Conservation (phyloP, 2,888 invertebrate species). For the Idaea aversata region DNA sequence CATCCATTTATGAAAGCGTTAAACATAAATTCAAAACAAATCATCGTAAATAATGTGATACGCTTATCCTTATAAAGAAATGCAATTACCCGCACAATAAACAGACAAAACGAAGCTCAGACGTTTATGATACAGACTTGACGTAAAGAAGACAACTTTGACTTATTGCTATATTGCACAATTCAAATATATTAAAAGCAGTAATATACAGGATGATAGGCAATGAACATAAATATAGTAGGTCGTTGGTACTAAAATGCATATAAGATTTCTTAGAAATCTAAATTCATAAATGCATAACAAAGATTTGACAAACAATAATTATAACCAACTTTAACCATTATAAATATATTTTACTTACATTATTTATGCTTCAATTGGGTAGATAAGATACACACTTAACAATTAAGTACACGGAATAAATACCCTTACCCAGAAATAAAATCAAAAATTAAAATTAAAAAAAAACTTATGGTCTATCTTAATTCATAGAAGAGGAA, state of each 20-base stretch:
- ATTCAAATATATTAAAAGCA: conserved; percentile 38
- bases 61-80: conserved; percentile 35
- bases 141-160: conserved; percentile 43
- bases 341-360: too few relatives aligned
- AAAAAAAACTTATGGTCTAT: too few relatives aligned
- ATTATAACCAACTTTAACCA: too few relatives aligned
- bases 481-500: too few relatives aligned
- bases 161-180: conserved; percentile 50
- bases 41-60: conserved; percentile 16
- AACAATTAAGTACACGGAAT: too few relatives aligned
- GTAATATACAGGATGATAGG: conserved; percentile 8
- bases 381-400: too few relatives aligned
- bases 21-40: conserved; percentile 14
- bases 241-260: neutral
- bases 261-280: too few relatives aligned
- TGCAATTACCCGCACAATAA: conserved; percentile 47
- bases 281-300: too few relatives aligned
- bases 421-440: too few relatives aligned
- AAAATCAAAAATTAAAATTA: too few relatives aligned
- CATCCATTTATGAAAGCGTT: neutral
- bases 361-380: too few relatives aligned
- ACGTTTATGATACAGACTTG: conserved; percentile 44
- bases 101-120: conserved; percentile 31
- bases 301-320: too few relatives aligned
- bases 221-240: neutral